phyloP scores from a whole-genome alignment of 2,113 vertebrate genomes.

The Arenaria interpres region DNA sequence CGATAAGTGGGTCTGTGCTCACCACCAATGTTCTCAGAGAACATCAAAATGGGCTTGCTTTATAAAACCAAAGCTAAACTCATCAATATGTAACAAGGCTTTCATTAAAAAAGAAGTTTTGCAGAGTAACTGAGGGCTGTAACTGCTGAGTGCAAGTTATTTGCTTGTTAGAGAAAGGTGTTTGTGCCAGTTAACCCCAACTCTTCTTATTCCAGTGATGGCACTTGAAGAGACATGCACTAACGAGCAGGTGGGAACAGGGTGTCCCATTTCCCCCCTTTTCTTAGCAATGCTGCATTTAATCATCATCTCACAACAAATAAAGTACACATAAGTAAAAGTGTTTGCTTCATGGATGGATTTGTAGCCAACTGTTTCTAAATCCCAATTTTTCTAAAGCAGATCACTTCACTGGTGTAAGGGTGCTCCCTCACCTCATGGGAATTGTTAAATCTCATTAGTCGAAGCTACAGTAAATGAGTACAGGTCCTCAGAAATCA shows the following conservation, averaged over 20 bases:
- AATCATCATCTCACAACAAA: not conserved
- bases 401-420: not conserved
- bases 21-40: accelerated
- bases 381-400: not conserved
- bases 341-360: not conserved
- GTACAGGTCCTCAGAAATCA: not conserved
- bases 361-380: not conserved
- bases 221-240: not conserved
- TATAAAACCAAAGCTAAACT: not conserved
- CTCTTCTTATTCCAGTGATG: not conserved
- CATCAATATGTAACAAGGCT: not conserved
- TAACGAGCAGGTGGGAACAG: accelerated
- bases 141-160: not conserved
- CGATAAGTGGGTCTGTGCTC: not conserved
- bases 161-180: not conserved
- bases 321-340: accelerated
- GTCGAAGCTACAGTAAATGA: not conserved
- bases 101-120: not conserved
- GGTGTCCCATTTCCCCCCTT: accelerated
- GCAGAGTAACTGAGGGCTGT: not conserved
- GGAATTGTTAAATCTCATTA: not conserved
- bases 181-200: not conserved
- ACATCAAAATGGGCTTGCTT: not conserved
- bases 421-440: not conserved
- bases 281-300: not conserved